A percentile compares a stretch with the other conserved stretches of the same genome.
Evolutionary conservation across 2,113 vertebrate species (phyloP).

Genomic region (Bubo scandiacus): DNA sequence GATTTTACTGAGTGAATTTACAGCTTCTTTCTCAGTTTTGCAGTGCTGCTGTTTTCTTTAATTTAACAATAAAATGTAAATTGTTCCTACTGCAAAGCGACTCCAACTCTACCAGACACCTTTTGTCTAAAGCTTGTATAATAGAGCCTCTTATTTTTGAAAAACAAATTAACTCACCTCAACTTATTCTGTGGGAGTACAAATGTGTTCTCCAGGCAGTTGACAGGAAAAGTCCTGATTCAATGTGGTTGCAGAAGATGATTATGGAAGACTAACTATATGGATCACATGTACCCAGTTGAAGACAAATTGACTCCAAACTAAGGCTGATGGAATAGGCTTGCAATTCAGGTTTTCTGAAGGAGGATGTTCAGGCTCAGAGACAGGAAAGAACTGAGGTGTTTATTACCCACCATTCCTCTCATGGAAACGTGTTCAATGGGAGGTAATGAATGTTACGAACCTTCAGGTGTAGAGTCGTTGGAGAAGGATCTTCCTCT

Average conservation of each 20-base stretch:
- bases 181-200: not conserved
- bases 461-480: not conserved
- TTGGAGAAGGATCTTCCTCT: not conserved
- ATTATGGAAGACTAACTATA: not conserved
- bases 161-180: not conserved
- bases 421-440: not conserved
- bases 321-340: not conserved
- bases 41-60: not conserved
- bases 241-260: not conserved
- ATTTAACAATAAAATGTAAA: not conserved
- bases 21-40: not conserved
- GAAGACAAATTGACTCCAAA: not conserved
- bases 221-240: not conserved
- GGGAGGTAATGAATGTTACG: not conserved
- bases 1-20: not conserved
- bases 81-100: not conserved
- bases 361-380: not conserved
- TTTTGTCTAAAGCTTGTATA: not conserved
- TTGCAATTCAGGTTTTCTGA: not conserved
- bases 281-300: not conserved
- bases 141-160: not conserved
- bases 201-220: not conserved
- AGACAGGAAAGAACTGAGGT: not conserved
- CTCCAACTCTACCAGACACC: not conserved
- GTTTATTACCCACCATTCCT: not conserved